phyloP scores from a whole-genome alignment of 2,797 vertebrate genomes.

The Lepilemur ruficaudatus region DNA sequence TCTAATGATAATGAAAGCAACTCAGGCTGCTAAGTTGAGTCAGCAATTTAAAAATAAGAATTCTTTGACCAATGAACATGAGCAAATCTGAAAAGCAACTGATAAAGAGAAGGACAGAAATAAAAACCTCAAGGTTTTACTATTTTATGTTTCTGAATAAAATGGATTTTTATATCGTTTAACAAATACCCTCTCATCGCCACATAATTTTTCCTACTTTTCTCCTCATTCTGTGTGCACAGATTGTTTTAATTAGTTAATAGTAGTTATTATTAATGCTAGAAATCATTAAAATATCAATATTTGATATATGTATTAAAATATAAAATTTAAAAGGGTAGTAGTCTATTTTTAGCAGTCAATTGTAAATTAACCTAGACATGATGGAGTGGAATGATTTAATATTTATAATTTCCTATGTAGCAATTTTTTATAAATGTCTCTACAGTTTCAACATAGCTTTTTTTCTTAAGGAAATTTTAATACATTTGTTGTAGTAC shows the following conservation, averaged over 20 bases:
- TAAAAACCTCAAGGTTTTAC: slow-evolving; percentile 19
- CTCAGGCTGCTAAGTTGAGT: slow-evolving; percentile 58
- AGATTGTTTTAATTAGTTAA: slow-evolving; percentile 29
- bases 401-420: slow-evolving; percentile 72
- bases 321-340: slow-evolving; percentile 23
- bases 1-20: slow-evolving; percentile 68
- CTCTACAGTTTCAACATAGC: slow-evolving; percentile 41
- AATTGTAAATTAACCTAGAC: slow-evolving; percentile 49
- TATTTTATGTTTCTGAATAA: slow-evolving; percentile 50
- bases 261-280: not conserved
- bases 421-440: slow-evolving; percentile 60
- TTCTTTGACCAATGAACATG: slow-evolving; percentile 60
- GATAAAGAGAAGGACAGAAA: slow-evolving; percentile 13
- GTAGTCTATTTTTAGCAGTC: slow-evolving; percentile 47
- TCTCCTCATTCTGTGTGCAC: not conserved
- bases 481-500: slow-evolving; percentile 19
- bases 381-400: slow-evolving; percentile 59
- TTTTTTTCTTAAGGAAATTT: slow-evolving; percentile 26
- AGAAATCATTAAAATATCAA: slow-evolving; percentile 37
- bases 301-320: not conserved
- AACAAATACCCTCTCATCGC: not conserved
- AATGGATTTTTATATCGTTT: slow-evolving; percentile 29
- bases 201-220: not conserved
- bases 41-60: slow-evolving; percentile 68
- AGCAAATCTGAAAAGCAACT: slow-evolving; percentile 57